Evolutionary conservation across 2,888 invertebrate species (phyloP).

Genomic region (Scaptomyza tumidula): DNA sequence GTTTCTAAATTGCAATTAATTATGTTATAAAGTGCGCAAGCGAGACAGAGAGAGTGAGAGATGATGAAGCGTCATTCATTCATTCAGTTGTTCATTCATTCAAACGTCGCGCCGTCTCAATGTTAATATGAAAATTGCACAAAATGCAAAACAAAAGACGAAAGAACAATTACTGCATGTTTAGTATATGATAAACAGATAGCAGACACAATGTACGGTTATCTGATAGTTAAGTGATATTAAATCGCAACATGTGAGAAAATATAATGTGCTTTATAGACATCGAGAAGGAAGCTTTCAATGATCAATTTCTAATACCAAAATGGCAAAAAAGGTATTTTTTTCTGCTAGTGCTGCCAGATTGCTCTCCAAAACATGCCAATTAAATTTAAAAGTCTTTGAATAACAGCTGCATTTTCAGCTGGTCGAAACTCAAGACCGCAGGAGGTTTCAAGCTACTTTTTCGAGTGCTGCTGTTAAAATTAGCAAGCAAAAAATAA

Average conservation of each 20-base stretch:
- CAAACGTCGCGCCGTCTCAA: slow-evolving; percentile 53
- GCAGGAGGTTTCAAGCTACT: slow-evolving; percentile 78
- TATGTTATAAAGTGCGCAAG: slow-evolving; percentile 55
- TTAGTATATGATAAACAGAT: slow-evolving; percentile 27
- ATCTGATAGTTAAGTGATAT: slow-evolving; percentile 61
- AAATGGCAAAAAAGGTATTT: background rate
- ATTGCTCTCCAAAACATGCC: slow-evolving; percentile 5
- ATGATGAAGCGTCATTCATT: slow-evolving; percentile 47
- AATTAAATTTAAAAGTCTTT: slow-evolving; percentile 3
- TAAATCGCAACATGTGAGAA: slow-evolving; percentile 52
- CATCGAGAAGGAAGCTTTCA: slow-evolving; percentile 1
- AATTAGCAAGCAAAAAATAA: slow-evolving; percentile 73
- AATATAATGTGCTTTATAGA: slow-evolving; percentile 2
- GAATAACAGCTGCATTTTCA: slow-evolving; percentile 61
- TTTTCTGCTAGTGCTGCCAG: slow-evolving; percentile 6
- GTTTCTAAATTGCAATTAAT: slow-evolving; percentile 78
- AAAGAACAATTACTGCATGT: slow-evolving; percentile 43
- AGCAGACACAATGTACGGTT: slow-evolving; percentile 55
- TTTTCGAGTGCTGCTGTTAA: slow-evolving; percentile 66
- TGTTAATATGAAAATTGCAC: slow-evolving; percentile 80
- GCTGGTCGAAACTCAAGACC: slow-evolving; percentile 70
- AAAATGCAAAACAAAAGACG: slow-evolving; percentile 42
- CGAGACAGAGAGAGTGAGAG: slow-evolving; percentile 14
- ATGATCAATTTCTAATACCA: slow-evolving; percentile 20
- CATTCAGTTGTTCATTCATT: slow-evolving; percentile 31